Base-by-base conservation (phyloP, 2,797 vertebrate species). In the Pachyuromys duprasi region DNA sequence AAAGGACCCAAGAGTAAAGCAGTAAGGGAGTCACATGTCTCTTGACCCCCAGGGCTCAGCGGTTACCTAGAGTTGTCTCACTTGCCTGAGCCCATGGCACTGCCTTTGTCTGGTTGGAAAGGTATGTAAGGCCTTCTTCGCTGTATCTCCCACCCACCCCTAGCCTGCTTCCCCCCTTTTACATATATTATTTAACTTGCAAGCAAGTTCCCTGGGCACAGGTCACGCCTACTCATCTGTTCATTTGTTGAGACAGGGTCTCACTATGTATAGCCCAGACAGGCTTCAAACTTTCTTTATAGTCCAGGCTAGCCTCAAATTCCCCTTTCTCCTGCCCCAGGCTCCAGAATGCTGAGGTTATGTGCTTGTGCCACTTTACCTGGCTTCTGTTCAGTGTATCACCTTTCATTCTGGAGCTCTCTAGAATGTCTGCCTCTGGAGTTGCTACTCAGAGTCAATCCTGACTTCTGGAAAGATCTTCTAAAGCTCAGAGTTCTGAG, bases 1-100 rank as follows among this genome's bases (percentile, higher is more conserved):
- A 95, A 94, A 84, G n/a, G n/a, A n/a, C 4, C 2, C 70, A 95
- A 86, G 65, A 31, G 95, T 83, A 90, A 26, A 31, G 31, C 49
- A 86, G 62, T 31, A 63, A 36, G 26, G 39, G 39, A 80, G 15
- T 90, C 31, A 53, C 0, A 53, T 1, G 20, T 79, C 76, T 39
- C 78, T 82, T n/a, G 72, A 42, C 81, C 42, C 24, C 53, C n/a
- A 62, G 53, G 7, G 53, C 13, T 88, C 63, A 42, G 55, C 14
- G 28, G n/a, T 49, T 57, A 53, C 5, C 7, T 1, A 17, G 22
- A 49, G 28, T 31, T 60, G 33, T 31, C 28, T 22, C 3, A 15
- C 33, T 55, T 3, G 12, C 5, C 24, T 42, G 13, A 84, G 53
- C 55, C n/a, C 55, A 65, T 31, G 28, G 45, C 24, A 17, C 22